These are phyloP conservation scores for Elachura formosa DNA, from an alignment of 2,113 vertebrate species.

Conservation along the genomic window DNA sequence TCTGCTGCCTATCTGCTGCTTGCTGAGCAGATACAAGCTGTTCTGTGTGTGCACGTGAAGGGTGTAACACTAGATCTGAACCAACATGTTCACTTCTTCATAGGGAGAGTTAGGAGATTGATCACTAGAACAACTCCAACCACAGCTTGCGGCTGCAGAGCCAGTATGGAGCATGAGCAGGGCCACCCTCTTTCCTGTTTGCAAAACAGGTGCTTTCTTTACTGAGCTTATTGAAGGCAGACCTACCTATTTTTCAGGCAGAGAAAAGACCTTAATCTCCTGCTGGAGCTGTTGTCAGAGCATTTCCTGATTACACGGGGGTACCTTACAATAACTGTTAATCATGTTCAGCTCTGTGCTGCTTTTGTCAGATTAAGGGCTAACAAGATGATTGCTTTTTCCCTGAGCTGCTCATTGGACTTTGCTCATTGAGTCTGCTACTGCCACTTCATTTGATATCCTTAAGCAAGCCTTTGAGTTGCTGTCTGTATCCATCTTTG, in stretches of 20 bases:
- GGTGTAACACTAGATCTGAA: neutral
- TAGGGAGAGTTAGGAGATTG: neutral
- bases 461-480: neutral
- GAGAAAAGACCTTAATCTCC: neutral
- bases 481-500: neutral
- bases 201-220: neutral
- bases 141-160: neutral
- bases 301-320: conserved; percentile 12
- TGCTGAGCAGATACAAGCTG: neutral
- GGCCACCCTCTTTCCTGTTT: neutral
- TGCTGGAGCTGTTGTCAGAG: neutral
- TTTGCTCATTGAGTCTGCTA: neutral
- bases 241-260: neutral
- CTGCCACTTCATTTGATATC: neutral
- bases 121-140: neutral
- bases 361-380: conserved; percentile 29
- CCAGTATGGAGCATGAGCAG: neutral
- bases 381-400: conserved; percentile 31
- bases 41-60: neutral
- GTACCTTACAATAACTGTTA: conserved; percentile 5
- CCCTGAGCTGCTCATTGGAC: neutral
- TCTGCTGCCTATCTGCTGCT: neutral
- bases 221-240: neutral
- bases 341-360: neutral
- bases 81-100: neutral